phyloP scores from a whole-genome alignment of 2,113 vertebrate genomes.

The Oenanthe melanoleuca region DNA sequence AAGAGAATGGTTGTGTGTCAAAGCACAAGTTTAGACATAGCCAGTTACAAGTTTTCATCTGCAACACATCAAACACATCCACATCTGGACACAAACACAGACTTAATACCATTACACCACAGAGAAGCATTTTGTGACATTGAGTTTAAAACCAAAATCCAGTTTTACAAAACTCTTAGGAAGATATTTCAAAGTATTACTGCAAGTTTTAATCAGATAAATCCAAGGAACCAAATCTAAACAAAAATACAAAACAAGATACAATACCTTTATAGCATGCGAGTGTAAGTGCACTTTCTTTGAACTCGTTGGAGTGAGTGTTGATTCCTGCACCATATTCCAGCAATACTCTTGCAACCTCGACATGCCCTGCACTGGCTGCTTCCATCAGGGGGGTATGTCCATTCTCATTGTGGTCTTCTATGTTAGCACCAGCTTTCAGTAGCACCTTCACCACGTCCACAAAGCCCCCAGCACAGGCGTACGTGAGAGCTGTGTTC shows the following conservation, averaged over 20 bases:
- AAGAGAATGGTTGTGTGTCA: neutral
- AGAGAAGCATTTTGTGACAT: neutral
- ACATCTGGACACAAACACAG: neutral
- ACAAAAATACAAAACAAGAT: neutral
- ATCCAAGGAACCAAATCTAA: neutral
- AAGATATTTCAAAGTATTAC: neutral
- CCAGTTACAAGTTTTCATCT: neutral
- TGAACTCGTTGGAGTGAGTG: constrained; percentile 99
- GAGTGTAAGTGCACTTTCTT: constrained; percentile 98
- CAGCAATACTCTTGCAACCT: constrained; percentile 94
- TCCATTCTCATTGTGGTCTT: constrained; percentile 99
- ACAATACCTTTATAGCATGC: constrained; percentile 97
- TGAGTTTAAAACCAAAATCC: neutral
- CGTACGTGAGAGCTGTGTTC: constrained; percentile 96
- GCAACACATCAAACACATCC: neutral
- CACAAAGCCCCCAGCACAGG: constrained; percentile 97
- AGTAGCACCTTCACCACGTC: constrained; percentile 97
- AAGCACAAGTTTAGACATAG: neutral
- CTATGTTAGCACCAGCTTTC: constrained; percentile 98
- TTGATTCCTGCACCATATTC: constrained; percentile 99
- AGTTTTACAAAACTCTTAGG: neutral
- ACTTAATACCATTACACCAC: neutral
- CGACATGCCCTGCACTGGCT: constrained; percentile 96
- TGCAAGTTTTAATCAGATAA: neutral
- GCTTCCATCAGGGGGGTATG: constrained; percentile 99